Conservation (phyloP, 2,888 invertebrate species). For the Perizoma affinitatum region DNA sequence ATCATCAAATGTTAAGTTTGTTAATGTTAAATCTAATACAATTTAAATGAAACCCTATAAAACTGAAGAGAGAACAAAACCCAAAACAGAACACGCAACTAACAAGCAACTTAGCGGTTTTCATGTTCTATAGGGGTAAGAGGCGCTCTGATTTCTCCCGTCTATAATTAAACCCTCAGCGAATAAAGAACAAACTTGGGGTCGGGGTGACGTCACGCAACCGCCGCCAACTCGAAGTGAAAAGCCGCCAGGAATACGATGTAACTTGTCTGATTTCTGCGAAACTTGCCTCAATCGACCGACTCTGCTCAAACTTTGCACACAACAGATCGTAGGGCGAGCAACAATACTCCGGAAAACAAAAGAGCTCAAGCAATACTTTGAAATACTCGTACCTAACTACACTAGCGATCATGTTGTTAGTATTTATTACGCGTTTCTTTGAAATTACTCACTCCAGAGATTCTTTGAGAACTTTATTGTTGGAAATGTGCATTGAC, state of each 20-base stretch:
- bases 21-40: too few species aligned
- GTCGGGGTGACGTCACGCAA: constrained; percentile 72
- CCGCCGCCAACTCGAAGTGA: constrained; percentile 65
- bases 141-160: constrained; percentile 45
- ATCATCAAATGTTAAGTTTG: too few species aligned
- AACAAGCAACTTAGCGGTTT: constrained; percentile 33
- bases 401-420: too few species aligned
- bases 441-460: not conserved
- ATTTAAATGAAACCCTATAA: constrained; percentile 16
- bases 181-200: constrained; percentile 70
- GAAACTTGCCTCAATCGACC: constrained; percentile 70
- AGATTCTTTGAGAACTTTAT: too few species aligned
- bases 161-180: constrained; percentile 64
- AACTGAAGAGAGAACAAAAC: constrained; percentile 12
- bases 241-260: constrained; percentile 72
- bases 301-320: constrained; percentile 65
- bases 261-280: constrained; percentile 72
- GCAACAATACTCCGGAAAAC: constrained; percentile 72
- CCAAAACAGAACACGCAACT: constrained; percentile 29
- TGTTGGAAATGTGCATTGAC: not conserved
- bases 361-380: constrained; percentile 67
- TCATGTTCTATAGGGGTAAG: constrained; percentile 25
- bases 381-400: constrained; percentile 40
- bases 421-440: not conserved
- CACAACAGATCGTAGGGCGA: constrained; percentile 62